Percentiles rank a stretch among this genome's conserved stretches.
Evolutionary conservation across 2,888 invertebrate genomes (phyloP).

Genomic region (Fragum whitleyi): DNA sequence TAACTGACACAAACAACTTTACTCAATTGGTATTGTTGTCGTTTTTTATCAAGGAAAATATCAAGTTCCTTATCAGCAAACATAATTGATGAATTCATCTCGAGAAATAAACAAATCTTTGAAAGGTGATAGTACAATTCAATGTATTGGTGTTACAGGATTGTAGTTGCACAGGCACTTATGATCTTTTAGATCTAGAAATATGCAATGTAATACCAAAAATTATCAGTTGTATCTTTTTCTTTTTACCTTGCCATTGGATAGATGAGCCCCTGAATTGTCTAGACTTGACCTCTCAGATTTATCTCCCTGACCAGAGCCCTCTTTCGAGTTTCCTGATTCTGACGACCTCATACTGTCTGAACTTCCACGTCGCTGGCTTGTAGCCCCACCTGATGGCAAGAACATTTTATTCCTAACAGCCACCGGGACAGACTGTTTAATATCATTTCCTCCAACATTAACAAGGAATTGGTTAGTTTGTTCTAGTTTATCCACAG

Average conservation of each 20-base stretch:
- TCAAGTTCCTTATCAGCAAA: too few species aligned
- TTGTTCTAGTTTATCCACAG: conserved; percentile 14
- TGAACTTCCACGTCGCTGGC: conserved; percentile 63
- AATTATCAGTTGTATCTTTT: too few species aligned
- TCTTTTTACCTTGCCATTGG: conserved; percentile 73
- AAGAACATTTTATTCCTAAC: conserved; percentile 32
- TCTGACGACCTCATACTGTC: conserved; percentile 71
- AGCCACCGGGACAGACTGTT: conserved; percentile 25
- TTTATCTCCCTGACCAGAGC: conserved; percentile 24
- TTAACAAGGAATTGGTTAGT: conserved; percentile 44
- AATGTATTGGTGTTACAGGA: too few species aligned
- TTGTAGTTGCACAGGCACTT: too few species aligned
- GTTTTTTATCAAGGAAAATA: too few species aligned
- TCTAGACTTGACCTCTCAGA: conserved; percentile 60
- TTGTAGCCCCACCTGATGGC: conserved; percentile 9
- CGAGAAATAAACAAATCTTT: too few species aligned
- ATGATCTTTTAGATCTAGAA: too few species aligned
- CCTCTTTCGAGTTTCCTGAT: conserved; percentile 66
- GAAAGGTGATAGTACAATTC: too few species aligned
- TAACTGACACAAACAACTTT: too few species aligned
- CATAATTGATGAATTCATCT: too few species aligned
- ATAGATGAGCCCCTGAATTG: conserved; percentile 42
- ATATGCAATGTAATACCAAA: too few species aligned
- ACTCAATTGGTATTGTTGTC: too few species aligned
- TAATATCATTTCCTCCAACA: not conserved